Percentiles rank a stretch among this genome's conserved stretches.
Evolutionary conservation across 2,888 invertebrate genomes (phyloP).

Genomic region (Polia nebulosa): DNA sequence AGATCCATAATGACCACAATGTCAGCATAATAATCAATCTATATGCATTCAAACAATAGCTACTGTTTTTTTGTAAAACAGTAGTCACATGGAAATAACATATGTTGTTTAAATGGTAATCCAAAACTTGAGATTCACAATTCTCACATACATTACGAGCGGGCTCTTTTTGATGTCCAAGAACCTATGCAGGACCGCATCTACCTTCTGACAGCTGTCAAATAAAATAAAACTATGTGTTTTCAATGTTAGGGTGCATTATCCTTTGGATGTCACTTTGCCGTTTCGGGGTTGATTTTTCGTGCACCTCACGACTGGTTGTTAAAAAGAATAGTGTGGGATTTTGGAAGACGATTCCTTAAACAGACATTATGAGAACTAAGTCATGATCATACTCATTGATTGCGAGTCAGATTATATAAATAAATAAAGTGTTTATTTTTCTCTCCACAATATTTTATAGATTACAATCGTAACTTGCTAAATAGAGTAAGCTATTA

Average conservation of each 20-base stretch:
- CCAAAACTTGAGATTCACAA: conserved; percentile 68
- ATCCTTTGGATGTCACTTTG: conserved; percentile 11
- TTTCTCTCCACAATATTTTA: too few species aligned
- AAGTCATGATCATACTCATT: conserved; percentile 6
- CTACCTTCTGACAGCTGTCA: conserved; percentile 23
- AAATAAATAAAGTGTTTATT: too few species aligned
- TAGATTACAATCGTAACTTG: too few species aligned
- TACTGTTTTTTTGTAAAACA: conserved; percentile 75
- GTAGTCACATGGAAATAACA: conserved; percentile 77
- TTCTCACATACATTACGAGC: conserved; percentile 81
- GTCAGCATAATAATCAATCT: conserved; percentile 69
- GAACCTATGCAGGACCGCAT: conserved; percentile 48
- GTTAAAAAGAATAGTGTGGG: conserved; percentile 44
- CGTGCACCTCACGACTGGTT: conserved; percentile 60
- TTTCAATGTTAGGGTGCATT: conserved; percentile 23
- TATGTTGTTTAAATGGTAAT: conserved; percentile 78
- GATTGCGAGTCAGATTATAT: neutral
- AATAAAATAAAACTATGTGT: conserved; percentile 28
- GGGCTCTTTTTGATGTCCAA: conserved; percentile 71
- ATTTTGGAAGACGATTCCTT: conserved; percentile 24
- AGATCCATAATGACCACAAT: conserved; percentile 45
- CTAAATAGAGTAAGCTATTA: too few species aligned
- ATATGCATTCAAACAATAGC: conserved; percentile 70
- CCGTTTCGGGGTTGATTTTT: conserved; percentile 54
- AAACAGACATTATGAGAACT: conserved; percentile 1